These are phyloP conservation scores for Bubo bubo DNA, from an alignment of 2,113 vertebrate genomes.

Conservation along the genomic window DNA sequence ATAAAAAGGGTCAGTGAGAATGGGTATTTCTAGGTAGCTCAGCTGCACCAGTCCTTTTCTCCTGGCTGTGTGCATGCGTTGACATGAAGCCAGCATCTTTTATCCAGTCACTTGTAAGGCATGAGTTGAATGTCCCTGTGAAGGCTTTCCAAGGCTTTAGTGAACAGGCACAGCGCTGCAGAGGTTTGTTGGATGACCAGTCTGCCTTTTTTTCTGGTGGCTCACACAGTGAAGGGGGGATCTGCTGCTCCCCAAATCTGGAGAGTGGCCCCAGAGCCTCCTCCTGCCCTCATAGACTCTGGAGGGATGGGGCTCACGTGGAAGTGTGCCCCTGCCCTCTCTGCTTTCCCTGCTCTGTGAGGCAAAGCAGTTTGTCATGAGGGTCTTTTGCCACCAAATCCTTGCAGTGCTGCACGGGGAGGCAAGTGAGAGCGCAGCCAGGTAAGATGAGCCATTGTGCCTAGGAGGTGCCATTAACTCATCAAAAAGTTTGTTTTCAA, in stretches of 20 bases:
- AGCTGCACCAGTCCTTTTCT: not conserved
- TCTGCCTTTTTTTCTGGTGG: not conserved
- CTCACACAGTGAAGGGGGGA: not conserved
- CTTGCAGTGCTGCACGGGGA: not conserved
- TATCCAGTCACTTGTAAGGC: not conserved
- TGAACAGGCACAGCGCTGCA: not conserved
- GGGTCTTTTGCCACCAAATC: not conserved
- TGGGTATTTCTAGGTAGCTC: not conserved
- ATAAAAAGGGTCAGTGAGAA: not conserved
- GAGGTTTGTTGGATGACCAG: not conserved
- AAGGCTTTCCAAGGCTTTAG: not conserved
- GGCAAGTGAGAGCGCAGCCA: not conserved
- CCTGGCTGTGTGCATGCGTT: not conserved
- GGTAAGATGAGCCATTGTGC: not conserved
- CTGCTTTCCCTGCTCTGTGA: not conserved
- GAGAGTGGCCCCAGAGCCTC: not conserved
- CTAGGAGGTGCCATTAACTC: not conserved
- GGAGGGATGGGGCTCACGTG: accelerated
- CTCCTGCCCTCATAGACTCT: not conserved
- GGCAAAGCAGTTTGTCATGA: not conserved
- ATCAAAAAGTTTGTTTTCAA: not conserved
- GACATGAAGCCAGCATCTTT: not conserved
- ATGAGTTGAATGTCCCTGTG: not conserved
- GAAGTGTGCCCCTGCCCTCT: not conserved
- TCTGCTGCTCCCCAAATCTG: not conserved